phyloP scores from a whole-genome alignment of 2,888 invertebrate genomes.

The Trypoxylon attenuatum region DNA sequence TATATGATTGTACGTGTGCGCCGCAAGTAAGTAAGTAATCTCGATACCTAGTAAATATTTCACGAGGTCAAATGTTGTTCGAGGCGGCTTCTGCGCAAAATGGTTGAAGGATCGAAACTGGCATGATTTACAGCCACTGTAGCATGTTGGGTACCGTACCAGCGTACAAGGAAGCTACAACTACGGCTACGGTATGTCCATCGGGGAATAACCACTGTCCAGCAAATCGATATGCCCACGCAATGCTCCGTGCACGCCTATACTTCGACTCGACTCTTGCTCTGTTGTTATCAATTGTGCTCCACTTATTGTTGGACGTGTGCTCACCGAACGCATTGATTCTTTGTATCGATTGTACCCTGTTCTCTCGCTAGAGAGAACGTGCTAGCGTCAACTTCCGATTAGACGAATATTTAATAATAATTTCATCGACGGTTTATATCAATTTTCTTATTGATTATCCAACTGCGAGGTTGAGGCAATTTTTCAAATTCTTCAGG shows the following conservation, averaged over 20 bases:
- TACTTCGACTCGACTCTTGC: conserved; percentile 28
- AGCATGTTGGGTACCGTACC: conserved; percentile 49
- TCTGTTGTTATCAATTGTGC: conserved; percentile 34
- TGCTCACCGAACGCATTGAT: conserved; percentile 13
- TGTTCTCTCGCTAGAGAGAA: neutral
- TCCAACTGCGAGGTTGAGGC: no score
- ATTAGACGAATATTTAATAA: neutral
- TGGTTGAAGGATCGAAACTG: conserved; percentile 44
- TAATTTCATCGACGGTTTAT: neutral
- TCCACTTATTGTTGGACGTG: conserved; percentile 23
- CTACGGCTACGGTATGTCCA: conserved; percentile 31
- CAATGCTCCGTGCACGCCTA: conserved; percentile 42
- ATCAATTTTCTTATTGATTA: no score
- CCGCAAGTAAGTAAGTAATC: no score
- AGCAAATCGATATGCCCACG: conserved; percentile 61
- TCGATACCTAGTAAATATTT: conserved; percentile 20
- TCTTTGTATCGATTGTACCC: neutral
- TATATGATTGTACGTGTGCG: neutral
- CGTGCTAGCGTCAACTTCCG: neutral
- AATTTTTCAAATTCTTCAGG: no score
- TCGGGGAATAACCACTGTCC: conserved; percentile 62
- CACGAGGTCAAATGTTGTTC: conserved; percentile 20
- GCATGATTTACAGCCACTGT: conserved; percentile 60
- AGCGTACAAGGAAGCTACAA: conserved; percentile 30
- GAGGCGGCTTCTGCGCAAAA: conserved; percentile 13